phyloP scores from a whole-genome alignment of 2,888 invertebrate genomes.

The Agrochola litura region DNA sequence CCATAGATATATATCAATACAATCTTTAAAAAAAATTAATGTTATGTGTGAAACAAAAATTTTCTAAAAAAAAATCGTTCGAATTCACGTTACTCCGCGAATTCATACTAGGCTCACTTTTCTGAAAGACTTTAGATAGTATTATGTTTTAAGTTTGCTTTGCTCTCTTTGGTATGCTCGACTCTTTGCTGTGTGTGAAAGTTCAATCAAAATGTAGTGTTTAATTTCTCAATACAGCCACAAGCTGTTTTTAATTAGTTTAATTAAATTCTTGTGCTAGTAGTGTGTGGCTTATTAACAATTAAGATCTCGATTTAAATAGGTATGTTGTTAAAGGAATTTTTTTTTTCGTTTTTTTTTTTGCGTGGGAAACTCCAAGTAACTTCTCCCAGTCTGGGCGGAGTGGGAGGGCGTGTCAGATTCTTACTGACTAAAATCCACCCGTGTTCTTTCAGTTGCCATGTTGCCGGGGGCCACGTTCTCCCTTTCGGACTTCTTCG shows the following conservation, averaged over 20 bases:
- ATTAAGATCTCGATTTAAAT: background rate
- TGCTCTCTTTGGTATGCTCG: background rate
- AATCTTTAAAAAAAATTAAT: too few species aligned
- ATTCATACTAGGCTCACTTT: background rate
- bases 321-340: background rate
- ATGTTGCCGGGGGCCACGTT: too few species aligned
- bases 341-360: too few species aligned
- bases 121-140: too few species aligned
- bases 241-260: slow-evolving; percentile 2
- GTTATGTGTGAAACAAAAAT: background rate
- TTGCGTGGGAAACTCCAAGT: too few species aligned
- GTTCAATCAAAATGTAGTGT: slow-evolving; percentile 1
- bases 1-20: too few species aligned
- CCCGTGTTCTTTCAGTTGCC: too few species aligned
- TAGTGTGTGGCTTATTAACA: too few species aligned
- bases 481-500: too few species aligned
- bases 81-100: background rate
- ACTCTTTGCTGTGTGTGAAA: background rate
- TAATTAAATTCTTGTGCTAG: background rate
- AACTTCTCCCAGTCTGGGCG: too few species aligned
- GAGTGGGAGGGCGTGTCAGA: too few species aligned
- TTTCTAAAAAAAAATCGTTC: background rate
- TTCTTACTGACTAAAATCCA: too few species aligned
- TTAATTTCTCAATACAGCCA: background rate
- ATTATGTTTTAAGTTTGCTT: background rate